Evolutionary conservation across 1,140 invertebrate genomes (phyloP).

Genomic region (Philopotamus ludificatus): DNA sequence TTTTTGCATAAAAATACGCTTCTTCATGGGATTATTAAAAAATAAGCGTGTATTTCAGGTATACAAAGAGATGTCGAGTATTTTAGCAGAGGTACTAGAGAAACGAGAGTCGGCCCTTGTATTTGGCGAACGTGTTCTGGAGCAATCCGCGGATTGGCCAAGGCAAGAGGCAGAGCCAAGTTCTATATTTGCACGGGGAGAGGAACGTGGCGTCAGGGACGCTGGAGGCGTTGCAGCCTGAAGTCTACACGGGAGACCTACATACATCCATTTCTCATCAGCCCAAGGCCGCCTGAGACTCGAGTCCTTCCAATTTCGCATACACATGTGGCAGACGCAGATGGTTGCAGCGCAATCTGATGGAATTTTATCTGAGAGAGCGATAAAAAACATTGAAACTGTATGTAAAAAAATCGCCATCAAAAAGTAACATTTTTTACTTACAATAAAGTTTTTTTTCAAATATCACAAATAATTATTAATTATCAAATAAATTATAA

Average conservation of each 20-base stretch:
- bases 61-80: background rate
- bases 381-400: no score
- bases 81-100: background rate
- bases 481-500: no score
- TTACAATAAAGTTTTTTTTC: no score
- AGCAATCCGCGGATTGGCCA: background rate
- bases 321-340: background rate
- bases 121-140: background rate
- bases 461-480: no score
- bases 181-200: background rate
- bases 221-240: background rate
- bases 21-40: no score
- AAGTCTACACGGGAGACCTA: background rate
- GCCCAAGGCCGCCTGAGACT: background rate
- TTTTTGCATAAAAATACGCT: no score
- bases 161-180: background rate
- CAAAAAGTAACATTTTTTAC: no score
- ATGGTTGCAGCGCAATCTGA: background rate
- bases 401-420: no score
- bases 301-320: background rate
- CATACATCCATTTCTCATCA: background rate
- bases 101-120: background rate
- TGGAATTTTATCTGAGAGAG: no score
- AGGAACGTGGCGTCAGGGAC: no score
- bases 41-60: no score